Base-by-base conservation (phyloP, 2,888 invertebrate genomes). In the Agrochola litura region DNA sequence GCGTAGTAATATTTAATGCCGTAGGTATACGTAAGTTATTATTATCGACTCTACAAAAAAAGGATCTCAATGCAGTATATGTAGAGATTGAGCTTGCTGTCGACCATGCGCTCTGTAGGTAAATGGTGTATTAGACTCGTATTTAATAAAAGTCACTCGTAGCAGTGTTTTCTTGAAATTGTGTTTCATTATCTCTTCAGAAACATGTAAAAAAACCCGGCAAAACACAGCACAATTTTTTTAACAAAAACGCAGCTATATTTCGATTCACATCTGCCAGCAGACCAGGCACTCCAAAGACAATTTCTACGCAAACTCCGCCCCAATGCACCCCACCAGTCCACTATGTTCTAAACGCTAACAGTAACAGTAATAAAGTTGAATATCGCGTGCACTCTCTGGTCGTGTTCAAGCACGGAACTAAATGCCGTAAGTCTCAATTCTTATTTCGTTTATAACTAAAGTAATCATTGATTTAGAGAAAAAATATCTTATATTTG, bases 51-150 rank as follows among this genome's bases (percentile, higher is more conserved):
- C 76, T 87, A 72, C 69, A 70, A 63, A 66, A 46, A 82, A 79
- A 63, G 64, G 86, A 86, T 86, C 86, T 86, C 86, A 88, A 63
- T 73, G 76, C 68, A 76, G 46, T 63, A 41, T 52, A 25, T 63
- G 70, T 77, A 77, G 72, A 83, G 86, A 70, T 73, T 61, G 65
- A 52, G 54, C 54, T 79, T 49, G 49, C 68, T 83, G 63, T 58
- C 37, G 41, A 49, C 65, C 74, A 64, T 69, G 70, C 64, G 54
- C 78, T 73, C 67, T 49, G 19, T 22, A 58, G 25, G 12, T 19
- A 19, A 71, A 54, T 60, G 41, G 14, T 61, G 14, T 74, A 41
- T 65, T 60, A 22, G 10, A 22, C 16, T 56, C 49, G 16, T 65
- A n/a, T 66, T 49, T 14, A 83, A 52, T 83, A 80, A 84, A 79